These are phyloP conservation scores for human (Homo sapiens) DNA, from an alignment of 2,113 vertebrate species.

Conservation along the genomic window DNA sequence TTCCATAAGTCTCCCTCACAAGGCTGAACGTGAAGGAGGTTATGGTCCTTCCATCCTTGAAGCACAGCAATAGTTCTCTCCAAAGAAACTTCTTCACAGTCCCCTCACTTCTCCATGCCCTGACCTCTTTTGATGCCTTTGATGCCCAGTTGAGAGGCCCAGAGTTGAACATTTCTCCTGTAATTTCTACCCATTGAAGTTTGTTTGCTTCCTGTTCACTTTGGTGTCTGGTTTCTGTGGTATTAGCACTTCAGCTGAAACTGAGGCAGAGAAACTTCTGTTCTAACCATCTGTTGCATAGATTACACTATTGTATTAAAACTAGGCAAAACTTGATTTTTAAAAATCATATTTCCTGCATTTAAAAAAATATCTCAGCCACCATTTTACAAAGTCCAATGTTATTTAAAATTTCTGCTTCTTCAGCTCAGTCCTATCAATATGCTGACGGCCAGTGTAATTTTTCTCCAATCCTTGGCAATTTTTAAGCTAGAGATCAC, in stretches of 20 bases:
- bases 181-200: not conserved
- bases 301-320: not conserved
- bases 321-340: not conserved
- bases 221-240: not conserved
- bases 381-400: constrained; percentile 7
- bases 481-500: constrained; percentile 29
- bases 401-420: constrained; percentile 24
- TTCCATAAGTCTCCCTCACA: not conserved
- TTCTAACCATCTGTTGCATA: not conserved
- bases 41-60: not conserved
- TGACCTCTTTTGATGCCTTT: not conserved
- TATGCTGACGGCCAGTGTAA: not conserved
- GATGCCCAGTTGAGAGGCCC: not conserved
- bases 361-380: not conserved
- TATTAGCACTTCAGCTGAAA: not conserved
- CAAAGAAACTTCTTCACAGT: constrained; percentile 24
- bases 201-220: not conserved
- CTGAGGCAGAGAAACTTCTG: not conserved
- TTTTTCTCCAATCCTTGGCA: constrained; percentile 22
- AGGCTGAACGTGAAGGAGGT: not conserved
- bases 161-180: not conserved
- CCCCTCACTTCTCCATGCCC: not conserved
- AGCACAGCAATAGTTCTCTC: not conserved
- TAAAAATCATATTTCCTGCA: not conserved
- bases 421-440: not conserved